Evolutionary conservation across 2,113 vertebrate genomes (phyloP), one percentile per base, ranked within the genome.

Genomic region (Sceloporus undulatus): DNA sequence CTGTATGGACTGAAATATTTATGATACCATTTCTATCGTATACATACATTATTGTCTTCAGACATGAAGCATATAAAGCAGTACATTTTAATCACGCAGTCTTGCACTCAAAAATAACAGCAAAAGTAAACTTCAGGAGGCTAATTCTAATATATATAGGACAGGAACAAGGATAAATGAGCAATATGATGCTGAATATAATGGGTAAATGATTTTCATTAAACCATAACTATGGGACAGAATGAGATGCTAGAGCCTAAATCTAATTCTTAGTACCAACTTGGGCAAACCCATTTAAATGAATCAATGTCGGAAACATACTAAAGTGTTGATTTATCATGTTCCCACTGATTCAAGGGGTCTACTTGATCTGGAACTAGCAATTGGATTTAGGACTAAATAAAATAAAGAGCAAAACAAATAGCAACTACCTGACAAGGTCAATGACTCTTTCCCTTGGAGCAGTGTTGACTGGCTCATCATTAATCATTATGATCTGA

Each of bases 401-500:
- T 82, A 76, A 77, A 83, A 83, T 52, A 77, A 78, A 83, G 83
- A 62, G 52, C 48, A 75, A 59, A 62, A 89, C 84, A 65, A 52
- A 56, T 91, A 90, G 91, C 86, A 93, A 95, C 86, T 98, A 99
- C 99, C 99, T 99, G 98, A 99, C 99, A 91, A 99, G 98, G 97
- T 99, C 99, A 65, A 99, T 99, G 95, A 99, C 99, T 96, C 98
- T 96, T 94, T 99, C 98, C 95, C 98, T 98, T 85, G 98, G 98
- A 85, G 98, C 98, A 40, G 98, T 97, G 82, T 98, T 98, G 95
- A 99, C 99, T 14, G 98, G 96, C 94, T 99, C 98, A 94, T 99
- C 98, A 88, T 99, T 99, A 95, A 99, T 99, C 99, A 99, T 99
- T 95, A 99, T 98, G 96, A 99, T 99, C 93, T 99, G 98, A 95